phyloP scores from a whole-genome alignment of 2,888 invertebrate genomes.

The Arctia plantaginis region DNA sequence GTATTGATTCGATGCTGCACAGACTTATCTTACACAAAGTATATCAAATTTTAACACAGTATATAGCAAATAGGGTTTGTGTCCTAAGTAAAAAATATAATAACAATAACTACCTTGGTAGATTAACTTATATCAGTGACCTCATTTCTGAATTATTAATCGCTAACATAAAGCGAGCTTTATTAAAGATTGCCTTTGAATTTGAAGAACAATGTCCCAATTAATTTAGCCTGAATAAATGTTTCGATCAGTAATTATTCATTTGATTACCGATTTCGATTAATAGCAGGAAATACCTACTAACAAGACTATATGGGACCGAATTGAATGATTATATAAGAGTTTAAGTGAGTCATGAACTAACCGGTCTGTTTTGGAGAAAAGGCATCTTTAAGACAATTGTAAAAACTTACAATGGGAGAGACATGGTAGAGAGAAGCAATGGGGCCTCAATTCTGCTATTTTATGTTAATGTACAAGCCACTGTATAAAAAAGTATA shows the following conservation, averaged over 20 bases:
- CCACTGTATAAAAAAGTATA: too few relatives aligned
- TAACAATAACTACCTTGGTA: too few relatives aligned
- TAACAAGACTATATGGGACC: not conserved
- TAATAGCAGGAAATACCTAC: slow-evolving; percentile 12
- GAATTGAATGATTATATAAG: not conserved
- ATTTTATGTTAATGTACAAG: too few relatives aligned
- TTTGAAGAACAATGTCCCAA: slow-evolving; percentile 11
- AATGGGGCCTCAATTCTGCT: too few relatives aligned
- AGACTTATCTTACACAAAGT: too few relatives aligned
- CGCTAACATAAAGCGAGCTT: not conserved
- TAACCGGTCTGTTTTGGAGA: not conserved
- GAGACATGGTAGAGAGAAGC: too few relatives aligned
- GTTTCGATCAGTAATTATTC: slow-evolving; percentile 15
- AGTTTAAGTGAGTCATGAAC: not conserved
- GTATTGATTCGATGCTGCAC: too few relatives aligned
- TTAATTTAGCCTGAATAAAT: slow-evolving; percentile 16
- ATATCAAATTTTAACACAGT: too few relatives aligned
- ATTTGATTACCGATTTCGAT: slow-evolving; percentile 6
- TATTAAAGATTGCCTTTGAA: slow-evolving; percentile 10
- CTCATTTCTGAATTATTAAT: not conserved
- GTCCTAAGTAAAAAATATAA: too few relatives aligned
- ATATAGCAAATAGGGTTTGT: too few relatives aligned
- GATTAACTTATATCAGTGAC: not conserved
- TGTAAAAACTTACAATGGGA: too few relatives aligned
- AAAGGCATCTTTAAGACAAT: not conserved